Conservation (phyloP, 23 tunicate genomes). For the Trididemnum miniatum region DNA sequence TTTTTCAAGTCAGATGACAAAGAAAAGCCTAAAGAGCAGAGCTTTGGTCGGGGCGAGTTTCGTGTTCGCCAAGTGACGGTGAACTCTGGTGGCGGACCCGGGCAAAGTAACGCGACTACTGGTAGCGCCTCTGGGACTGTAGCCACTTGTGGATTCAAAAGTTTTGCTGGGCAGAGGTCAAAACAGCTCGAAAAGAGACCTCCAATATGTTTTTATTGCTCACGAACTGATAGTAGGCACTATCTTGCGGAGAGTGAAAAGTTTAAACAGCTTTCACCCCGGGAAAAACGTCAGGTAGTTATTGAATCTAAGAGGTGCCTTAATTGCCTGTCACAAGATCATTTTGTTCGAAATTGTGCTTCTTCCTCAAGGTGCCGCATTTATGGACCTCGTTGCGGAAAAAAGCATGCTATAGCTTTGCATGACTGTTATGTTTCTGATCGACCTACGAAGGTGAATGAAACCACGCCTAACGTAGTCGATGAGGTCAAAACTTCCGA, state of each 20-base stretch:
- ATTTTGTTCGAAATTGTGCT: neutral
- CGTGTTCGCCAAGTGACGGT: slow-evolving; percentile 1
- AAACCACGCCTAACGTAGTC: too few relatives aligned
- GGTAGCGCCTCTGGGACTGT: too few relatives aligned
- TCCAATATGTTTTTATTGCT: neutral
- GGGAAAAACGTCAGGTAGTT: neutral
- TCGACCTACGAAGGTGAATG: too few relatives aligned
- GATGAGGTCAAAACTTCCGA: too few relatives aligned
- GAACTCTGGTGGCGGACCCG: too few relatives aligned
- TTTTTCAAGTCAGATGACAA: neutral
- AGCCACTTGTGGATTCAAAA: neutral
- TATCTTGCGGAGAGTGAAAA: neutral
- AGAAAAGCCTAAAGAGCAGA: neutral
- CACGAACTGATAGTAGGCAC: neutral
- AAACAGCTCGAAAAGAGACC: neutral
- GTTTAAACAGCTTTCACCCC: neutral
- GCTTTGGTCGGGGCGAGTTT: neutral
- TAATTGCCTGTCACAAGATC: neutral
- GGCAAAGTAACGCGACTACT: too few relatives aligned
- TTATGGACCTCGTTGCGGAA: neutral
- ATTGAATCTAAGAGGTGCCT: neutral
- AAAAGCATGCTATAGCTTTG: neutral
- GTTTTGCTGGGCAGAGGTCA: too few relatives aligned
- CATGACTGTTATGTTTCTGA: neutral
- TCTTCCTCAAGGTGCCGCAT: neutral